Percentiles rank a stretch among this genome's conserved stretches.
Evolutionary conservation across 2,888 invertebrate genomes (phyloP).

Genomic region (Caenorhabditis sp.): DNA sequence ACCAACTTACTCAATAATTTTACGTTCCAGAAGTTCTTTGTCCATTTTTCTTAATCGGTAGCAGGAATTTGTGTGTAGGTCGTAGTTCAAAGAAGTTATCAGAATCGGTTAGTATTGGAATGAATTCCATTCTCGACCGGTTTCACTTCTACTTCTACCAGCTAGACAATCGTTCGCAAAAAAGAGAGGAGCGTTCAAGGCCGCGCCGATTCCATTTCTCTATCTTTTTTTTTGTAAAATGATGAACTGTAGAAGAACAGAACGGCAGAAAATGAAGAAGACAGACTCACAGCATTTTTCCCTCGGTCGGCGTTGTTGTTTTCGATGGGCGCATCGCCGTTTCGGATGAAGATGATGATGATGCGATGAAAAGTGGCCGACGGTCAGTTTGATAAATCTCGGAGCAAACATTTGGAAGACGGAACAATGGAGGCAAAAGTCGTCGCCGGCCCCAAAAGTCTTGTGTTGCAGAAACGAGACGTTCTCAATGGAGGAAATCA

Average conservation of each 20-base stretch:
- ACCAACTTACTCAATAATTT: conserved; percentile 19
- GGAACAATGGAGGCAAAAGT: conserved; percentile 12
- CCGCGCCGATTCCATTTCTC: not conserved
- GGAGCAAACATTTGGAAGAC: conserved; percentile 36
- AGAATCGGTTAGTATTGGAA: conserved; percentile 7
- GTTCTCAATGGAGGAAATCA: not conserved
- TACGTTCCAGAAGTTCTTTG: not conserved
- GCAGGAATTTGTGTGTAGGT: conserved; percentile 12
- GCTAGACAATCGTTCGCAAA: conserved; percentile 2
- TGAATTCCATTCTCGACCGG: conserved; percentile 7
- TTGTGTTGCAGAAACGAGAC: not conserved
- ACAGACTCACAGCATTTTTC: conserved; percentile 33
- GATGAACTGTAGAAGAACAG: not conserved
- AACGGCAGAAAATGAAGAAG: not conserved
- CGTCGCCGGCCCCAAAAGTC: not conserved
- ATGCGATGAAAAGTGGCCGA: conserved; percentile 45
- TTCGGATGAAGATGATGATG: conserved; percentile 41
- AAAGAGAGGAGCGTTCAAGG: conserved; percentile 30
- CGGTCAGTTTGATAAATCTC: conserved; percentile 48
- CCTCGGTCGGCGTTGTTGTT: conserved; percentile 44
- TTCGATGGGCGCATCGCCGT: conserved; percentile 42
- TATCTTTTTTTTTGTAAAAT: not conserved
- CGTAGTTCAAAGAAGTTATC: conserved; percentile 24
- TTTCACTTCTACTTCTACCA: conserved; percentile 2
- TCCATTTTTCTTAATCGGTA: too few relatives aligned